Percentiles rank a stretch among this genome's conserved stretches.
Conservation (phyloP, 2,888 invertebrate species). For the Zygaena filipendulae region DNA sequence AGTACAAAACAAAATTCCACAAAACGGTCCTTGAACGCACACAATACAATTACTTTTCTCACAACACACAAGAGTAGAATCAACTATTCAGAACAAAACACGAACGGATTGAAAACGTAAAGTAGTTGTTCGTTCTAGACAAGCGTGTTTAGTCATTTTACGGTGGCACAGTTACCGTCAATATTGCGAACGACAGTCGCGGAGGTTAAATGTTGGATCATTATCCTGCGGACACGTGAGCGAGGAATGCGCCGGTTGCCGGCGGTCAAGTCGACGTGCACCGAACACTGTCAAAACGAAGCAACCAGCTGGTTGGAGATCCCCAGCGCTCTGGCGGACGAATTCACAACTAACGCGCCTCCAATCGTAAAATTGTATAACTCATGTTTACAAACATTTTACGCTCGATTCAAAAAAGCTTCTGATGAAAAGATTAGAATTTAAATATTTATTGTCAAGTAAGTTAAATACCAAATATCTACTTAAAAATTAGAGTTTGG, state of each 20-base stretch:
- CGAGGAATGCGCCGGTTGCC: slow-evolving; percentile 30
- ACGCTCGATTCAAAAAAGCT: background rate
- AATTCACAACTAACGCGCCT: slow-evolving; percentile 45
- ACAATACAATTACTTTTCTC: slow-evolving; percentile 45
- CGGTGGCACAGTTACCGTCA: too few relatives aligned
- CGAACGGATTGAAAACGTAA: slow-evolving; percentile 23
- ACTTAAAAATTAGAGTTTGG: too few relatives aligned
- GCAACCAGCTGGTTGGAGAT: slow-evolving; percentile 48
- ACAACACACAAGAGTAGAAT: slow-evolving; percentile 42
- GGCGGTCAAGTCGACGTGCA: slow-evolving; percentile 39
- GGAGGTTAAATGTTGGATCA: slow-evolving; percentile 39
- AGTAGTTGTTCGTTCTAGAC: slow-evolving; percentile 14
- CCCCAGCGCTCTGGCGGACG: slow-evolving; percentile 51
- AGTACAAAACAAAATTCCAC: slow-evolving; percentile 46
- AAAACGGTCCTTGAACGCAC: slow-evolving; percentile 40
- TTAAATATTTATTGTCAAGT: too few relatives aligned
- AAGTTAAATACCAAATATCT: too few relatives aligned
- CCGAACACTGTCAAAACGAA: slow-evolving; percentile 52
- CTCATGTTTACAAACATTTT: slow-evolving; percentile 13
- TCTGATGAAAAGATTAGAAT: background rate
- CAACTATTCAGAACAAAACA: slow-evolving; percentile 31
- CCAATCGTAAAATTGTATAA: slow-evolving; percentile 26
- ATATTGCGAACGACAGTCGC: too few relatives aligned
- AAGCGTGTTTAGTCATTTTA: slow-evolving; percentile 15
- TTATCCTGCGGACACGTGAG: slow-evolving; percentile 44